phyloP scores from a whole-genome alignment of 2,888 invertebrate genomes.

The Tyria jacobaeae region DNA sequence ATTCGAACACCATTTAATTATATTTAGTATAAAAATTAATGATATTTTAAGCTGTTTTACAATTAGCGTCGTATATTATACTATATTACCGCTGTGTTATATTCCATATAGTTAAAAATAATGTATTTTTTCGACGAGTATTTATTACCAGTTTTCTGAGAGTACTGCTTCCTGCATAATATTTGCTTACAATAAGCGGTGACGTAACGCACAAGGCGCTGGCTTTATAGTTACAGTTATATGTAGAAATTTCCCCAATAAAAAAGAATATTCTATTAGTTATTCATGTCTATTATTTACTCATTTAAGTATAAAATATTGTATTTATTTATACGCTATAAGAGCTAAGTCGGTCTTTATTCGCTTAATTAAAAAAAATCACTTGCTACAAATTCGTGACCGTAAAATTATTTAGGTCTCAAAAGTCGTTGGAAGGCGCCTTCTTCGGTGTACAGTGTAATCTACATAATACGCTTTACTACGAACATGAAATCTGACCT shows the following conservation, averaged over 20 bases:
- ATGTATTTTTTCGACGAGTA: too few relatives aligned
- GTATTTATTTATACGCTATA: too few relatives aligned
- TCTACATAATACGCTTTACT: conserved; percentile 13
- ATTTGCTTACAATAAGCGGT: background rate
- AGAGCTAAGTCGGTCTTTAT: too few relatives aligned
- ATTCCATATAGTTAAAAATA: too few relatives aligned
- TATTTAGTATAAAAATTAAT: conserved; percentile 30
- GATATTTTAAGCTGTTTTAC: conserved; percentile 19
- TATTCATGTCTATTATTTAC: background rate
- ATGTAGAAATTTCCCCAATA: background rate
- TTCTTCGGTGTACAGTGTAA: background rate
- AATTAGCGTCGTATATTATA: conserved; percentile 29
- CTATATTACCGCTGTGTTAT: background rate
- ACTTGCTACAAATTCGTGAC: background rate
- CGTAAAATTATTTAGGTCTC: background rate
- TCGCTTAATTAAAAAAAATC: too few relatives aligned
- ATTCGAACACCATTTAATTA: conserved; percentile 38
- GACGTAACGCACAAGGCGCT: background rate
- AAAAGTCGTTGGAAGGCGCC: background rate
- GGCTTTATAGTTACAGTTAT: too few relatives aligned
- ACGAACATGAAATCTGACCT: conserved; percentile 30
- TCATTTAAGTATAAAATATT: too few relatives aligned
- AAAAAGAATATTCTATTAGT: background rate
- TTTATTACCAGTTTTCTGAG: background rate
- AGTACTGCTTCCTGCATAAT: background rate